A percentile compares a stretch with the other conserved stretches of the same genome.
Evolutionary conservation across 2,113 vertebrate species (phyloP).

Genomic region (Anoplopoma fimbria): DNA sequence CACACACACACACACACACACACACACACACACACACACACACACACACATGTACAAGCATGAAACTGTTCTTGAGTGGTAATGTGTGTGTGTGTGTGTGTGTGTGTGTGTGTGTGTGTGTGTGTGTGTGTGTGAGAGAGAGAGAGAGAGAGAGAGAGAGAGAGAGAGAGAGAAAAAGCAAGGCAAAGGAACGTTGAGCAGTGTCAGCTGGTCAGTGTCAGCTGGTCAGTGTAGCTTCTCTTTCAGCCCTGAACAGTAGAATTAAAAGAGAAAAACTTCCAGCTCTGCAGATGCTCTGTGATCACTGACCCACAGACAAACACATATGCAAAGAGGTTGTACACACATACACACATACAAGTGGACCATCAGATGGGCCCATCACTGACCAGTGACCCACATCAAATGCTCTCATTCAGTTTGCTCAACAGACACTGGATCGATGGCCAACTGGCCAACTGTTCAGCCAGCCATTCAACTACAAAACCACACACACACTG

Average conservation of each 20-base stretch:
- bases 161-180: conserved; percentile 1
- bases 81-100: neutral
- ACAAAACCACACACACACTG: neutral
- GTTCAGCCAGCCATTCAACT: conserved; percentile 23
- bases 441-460: conserved; percentile 66
- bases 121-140: neutral
- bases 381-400: conserved; percentile 69
- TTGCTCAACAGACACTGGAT: conserved; percentile 62
- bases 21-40: neutral
- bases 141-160: no score
- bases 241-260: conserved; percentile 33
- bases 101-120: neutral
- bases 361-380: conserved; percentile 40
- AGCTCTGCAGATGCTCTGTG: conserved; percentile 63
- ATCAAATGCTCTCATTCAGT: conserved; percentile 71
- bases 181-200: conserved; percentile 12
- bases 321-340: conserved; percentile 39
- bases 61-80: no score
- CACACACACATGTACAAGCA: no score
- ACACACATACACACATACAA: conserved; percentile 36
- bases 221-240: conserved; percentile 47
- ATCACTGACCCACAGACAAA: conserved; percentile 48
- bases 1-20: neutral
- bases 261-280: conserved; percentile 22
- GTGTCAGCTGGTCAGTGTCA: conserved; percentile 60